phyloP scores from a whole-genome alignment of 2,888 invertebrate genomes.

The Leptinotarsa rubiginosa region DNA sequence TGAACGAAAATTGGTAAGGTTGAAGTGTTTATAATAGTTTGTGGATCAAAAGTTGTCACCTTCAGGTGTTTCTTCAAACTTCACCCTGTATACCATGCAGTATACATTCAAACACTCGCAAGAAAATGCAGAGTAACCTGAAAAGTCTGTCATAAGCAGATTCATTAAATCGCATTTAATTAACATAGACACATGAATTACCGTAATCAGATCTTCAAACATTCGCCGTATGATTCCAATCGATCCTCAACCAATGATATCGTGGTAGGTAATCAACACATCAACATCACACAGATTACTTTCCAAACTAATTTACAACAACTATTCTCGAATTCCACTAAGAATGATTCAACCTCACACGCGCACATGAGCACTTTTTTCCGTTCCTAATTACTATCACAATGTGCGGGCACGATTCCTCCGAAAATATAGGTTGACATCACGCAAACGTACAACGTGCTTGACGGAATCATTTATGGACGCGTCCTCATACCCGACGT shows the following conservation, averaged over 20 bases:
- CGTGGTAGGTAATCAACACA: neutral
- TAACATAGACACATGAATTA: neutral
- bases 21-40: no score
- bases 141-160: no score
- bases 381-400: neutral
- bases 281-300: neutral
- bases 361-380: slow-evolving; percentile 18
- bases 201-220: no score
- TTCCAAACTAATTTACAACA: neutral
- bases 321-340: neutral
- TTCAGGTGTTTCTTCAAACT: no score
- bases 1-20: no score
- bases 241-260: neutral
- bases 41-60: no score
- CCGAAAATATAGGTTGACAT: slow-evolving; percentile 26
- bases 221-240: neutral
- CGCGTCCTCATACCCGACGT: slow-evolving; percentile 53
- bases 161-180: neutral
- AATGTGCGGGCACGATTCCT: neutral
- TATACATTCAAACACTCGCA: no score
- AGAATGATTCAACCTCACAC: neutral
- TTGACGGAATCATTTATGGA: slow-evolving; percentile 45
- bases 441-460: slow-evolving; percentile 34
- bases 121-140: no score
- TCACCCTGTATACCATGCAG: no score